Evolutionary conservation across 2,888 invertebrate species (phyloP).

Genomic region (Pediacus dermestoides): DNA sequence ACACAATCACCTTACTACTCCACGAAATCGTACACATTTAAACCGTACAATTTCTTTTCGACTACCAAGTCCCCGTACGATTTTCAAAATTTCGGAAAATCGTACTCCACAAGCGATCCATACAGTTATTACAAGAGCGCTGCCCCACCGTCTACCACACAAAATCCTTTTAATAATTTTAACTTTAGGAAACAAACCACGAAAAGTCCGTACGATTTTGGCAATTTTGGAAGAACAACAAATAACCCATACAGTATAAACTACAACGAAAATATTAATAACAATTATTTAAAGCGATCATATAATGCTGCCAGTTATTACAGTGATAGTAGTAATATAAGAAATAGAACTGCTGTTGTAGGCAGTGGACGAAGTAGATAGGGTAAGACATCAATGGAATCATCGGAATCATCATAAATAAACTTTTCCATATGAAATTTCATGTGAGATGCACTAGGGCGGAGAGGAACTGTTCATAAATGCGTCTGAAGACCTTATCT

Average conservation of each 20-base stretch:
- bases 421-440: no score
- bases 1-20: constrained; percentile 5
- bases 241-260: constrained; percentile 52
- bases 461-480: no score
- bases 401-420: no score
- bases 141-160: constrained; percentile 27
- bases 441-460: no score
- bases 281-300: constrained; percentile 51
- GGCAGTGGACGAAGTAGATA: constrained; percentile 21
- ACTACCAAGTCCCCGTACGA: constrained; percentile 42
- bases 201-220: constrained; percentile 55
- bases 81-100: constrained; percentile 37
- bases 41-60: constrained; percentile 1
- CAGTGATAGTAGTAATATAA: constrained; percentile 43
- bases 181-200: constrained; percentile 24
- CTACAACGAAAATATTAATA: constrained; percentile 41
- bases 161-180: constrained; percentile 43
- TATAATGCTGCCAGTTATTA: constrained; percentile 51
- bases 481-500: no score
- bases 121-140: no score
- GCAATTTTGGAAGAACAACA: constrained; percentile 54
- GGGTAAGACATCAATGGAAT: constrained; percentile 29
- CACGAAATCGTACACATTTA: constrained; percentile 3
- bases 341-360: constrained; percentile 34
- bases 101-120: no score